Evolutionary conservation across 2,113 vertebrate species (phyloP).

Genomic region (Perca flavescens): DNA sequence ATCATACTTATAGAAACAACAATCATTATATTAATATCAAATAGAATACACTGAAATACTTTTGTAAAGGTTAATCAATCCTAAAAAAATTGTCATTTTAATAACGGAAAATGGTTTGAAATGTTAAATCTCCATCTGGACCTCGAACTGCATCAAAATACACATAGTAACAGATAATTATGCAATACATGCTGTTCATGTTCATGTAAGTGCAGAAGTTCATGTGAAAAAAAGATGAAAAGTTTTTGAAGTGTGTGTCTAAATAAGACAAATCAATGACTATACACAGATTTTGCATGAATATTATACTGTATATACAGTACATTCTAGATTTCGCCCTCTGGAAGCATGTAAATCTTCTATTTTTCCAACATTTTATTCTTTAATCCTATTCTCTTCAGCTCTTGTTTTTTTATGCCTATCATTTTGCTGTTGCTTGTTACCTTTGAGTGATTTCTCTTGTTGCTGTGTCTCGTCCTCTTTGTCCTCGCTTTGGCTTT

Average conservation of each 20-base stretch:
- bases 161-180: neutral
- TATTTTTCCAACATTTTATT: conserved; percentile 19
- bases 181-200: neutral
- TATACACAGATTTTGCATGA: conserved; percentile 18
- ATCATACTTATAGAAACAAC: neutral
- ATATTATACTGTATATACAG: neutral
- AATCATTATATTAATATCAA: neutral
- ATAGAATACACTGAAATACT: neutral
- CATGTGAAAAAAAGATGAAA: neutral
- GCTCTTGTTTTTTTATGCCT: conserved; percentile 20
- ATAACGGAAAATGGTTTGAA: neutral
- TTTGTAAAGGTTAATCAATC: neutral
- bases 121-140: conserved; percentile 4
- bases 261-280: neutral
- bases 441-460: conserved; percentile 54
- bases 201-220: neutral
- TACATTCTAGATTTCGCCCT: neutral
- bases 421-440: conserved; percentile 2
- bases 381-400: conserved; percentile 21
- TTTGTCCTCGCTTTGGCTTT: conserved; percentile 44
- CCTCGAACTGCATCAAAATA: neutral
- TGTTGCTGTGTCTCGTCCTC: conserved; percentile 16
- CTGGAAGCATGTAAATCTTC: neutral
- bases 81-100: neutral
- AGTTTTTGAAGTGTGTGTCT: neutral